phyloP scores from a whole-genome alignment of 2,113 vertebrate species.

The Labeo rohita region DNA sequence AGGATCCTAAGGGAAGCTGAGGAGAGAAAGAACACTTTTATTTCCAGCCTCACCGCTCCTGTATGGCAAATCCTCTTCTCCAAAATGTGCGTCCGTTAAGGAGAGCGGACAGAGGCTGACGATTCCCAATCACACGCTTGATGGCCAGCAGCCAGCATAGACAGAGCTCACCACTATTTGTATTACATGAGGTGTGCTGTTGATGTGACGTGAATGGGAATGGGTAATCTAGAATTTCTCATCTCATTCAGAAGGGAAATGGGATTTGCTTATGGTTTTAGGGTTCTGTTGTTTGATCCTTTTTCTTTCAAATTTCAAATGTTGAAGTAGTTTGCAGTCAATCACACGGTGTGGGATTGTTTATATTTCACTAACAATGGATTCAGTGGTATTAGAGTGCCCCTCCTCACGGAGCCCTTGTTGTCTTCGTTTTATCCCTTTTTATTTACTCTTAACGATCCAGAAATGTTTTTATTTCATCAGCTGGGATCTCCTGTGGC shows the following conservation, averaged over 20 bases:
- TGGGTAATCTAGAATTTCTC: slow-evolving; percentile 27
- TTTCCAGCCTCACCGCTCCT: slow-evolving; percentile 40
- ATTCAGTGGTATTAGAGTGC: slow-evolving; percentile 14
- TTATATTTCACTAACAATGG: background rate
- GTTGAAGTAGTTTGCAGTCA: slow-evolving; percentile 6
- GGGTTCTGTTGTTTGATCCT: background rate
- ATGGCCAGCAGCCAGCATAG: slow-evolving; percentile 28
- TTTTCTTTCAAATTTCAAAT: background rate
- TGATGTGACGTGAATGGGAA: slow-evolving; percentile 34
- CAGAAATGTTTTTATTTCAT: slow-evolving; percentile 23
- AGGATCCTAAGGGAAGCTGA: slow-evolving; percentile 48
- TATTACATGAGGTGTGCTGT: slow-evolving; percentile 29
- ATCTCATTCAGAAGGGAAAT: slow-evolving; percentile 28
- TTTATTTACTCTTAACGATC: background rate
- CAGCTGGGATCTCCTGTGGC: slow-evolving; percentile 48
- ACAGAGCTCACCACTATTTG: slow-evolving; percentile 24
- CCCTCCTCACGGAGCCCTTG: background rate
- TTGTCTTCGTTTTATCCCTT: background rate
- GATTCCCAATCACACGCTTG: slow-evolving; percentile 48
- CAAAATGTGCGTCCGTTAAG: slow-evolving; percentile 40
- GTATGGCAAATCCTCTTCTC: slow-evolving; percentile 38
- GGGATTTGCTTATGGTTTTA: slow-evolving; percentile 14
- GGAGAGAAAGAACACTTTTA: slow-evolving; percentile 39
- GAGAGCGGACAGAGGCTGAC: slow-evolving; percentile 29
- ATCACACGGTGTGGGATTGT: background rate